Percentiles rank a stretch among this genome's conserved stretches.
Evolutionary conservation across 1,140 invertebrate genomes (phyloP).

Genomic region (Gonioctena quinquepunctata): DNA sequence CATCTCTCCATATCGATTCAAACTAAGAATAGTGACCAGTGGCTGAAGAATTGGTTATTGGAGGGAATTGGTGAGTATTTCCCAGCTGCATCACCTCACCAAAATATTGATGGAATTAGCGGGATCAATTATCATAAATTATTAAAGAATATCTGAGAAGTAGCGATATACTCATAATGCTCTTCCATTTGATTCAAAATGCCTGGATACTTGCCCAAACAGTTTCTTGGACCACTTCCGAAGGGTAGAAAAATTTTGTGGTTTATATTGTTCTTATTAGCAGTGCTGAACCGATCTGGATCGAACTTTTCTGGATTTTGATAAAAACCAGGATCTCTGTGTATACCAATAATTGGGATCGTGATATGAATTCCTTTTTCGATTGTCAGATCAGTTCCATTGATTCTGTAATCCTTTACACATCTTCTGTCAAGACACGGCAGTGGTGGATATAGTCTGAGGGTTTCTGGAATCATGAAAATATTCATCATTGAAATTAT

Average conservation of each 20-base stretch:
- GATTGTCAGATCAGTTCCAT: constrained; percentile 62
- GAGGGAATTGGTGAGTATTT: no score
- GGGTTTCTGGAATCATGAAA: constrained; percentile 36
- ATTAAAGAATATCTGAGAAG: no score
- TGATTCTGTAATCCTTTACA: constrained; percentile 58
- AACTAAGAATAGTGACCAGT: no score
- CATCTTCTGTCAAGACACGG: constrained; percentile 54
- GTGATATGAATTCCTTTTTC: constrained; percentile 64
- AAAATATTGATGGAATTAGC: no score
- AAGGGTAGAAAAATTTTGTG: constrained; percentile 61
- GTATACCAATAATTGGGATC: constrained; percentile 66
- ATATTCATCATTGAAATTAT: no score
- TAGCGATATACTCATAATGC: no score
- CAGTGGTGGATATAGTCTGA: constrained; percentile 41
- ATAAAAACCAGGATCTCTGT: constrained; percentile 64
- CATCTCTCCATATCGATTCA: no score
- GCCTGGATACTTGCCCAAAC: constrained; percentile 62
- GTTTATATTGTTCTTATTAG: constrained; percentile 50
- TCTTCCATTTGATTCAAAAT: no score
- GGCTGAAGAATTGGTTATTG: no score
- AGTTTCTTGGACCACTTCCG: constrained; percentile 64
- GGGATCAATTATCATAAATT: no score
- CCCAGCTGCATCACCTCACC: no score
- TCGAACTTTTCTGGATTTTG: constrained; percentile 65
- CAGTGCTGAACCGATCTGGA: constrained; percentile 63